Conservation (phyloP, 2,888 invertebrate species). For the Iselma pallidipennis region DNA sequence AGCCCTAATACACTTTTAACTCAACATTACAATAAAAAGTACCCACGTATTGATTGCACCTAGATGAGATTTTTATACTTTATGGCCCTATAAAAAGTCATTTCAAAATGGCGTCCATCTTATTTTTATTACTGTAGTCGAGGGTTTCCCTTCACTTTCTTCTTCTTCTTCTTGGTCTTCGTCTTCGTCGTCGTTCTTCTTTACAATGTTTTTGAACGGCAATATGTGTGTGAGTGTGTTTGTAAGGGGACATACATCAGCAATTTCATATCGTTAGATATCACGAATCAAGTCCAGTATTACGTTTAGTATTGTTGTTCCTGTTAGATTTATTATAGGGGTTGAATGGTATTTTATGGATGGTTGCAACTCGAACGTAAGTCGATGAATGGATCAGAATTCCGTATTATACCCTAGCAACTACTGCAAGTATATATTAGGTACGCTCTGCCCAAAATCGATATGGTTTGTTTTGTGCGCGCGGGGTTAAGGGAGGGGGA, state of each 20-base stretch:
- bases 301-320: slow-evolving; percentile 12
- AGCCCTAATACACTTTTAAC: slow-evolving; percentile 48
- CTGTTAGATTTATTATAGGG: slow-evolving; percentile 10
- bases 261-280: slow-evolving; percentile 34
- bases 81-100: slow-evolving; percentile 49
- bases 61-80: slow-evolving; percentile 52
- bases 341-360: not conserved
- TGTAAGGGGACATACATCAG: slow-evolving; percentile 47
- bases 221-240: slow-evolving; percentile 32
- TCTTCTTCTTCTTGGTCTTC: slow-evolving; percentile 31
- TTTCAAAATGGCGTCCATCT: slow-evolving; percentile 52
- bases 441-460: slow-evolving; percentile 57
- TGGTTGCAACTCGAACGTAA: slow-evolving; percentile 36
- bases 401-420: slow-evolving; percentile 48
- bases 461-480: slow-evolving; percentile 57
- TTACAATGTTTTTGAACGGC: slow-evolving; percentile 27
- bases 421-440: slow-evolving; percentile 54
- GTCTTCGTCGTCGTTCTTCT: slow-evolving; percentile 41
- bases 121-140: slow-evolving; percentile 45
- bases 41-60: slow-evolving; percentile 47
- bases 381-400: slow-evolving; percentile 36
- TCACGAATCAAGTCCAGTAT: not conserved
- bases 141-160: not conserved
- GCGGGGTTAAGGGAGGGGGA: slow-evolving; percentile 33
- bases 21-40: slow-evolving; percentile 49